These are phyloP conservation scores for Chromis chromis DNA, from an alignment of 2,797 vertebrate genomes.

Conservation along the genomic window DNA sequence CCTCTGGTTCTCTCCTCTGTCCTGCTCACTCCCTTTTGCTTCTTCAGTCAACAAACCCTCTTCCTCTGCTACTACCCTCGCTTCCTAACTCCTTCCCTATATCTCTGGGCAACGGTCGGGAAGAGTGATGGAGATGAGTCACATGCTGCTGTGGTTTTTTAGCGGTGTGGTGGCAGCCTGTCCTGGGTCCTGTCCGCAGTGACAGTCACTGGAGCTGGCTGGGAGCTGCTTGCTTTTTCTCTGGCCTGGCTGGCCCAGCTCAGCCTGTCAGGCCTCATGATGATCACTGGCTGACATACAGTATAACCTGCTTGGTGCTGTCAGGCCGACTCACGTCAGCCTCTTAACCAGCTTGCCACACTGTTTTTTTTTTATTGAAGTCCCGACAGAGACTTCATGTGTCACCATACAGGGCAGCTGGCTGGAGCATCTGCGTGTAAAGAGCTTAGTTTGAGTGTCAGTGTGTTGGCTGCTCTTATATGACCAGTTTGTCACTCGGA, in stretches of 20 bases:
- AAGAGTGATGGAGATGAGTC: slow-evolving; percentile 74
- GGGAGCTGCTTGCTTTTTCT: slow-evolving; percentile 73
- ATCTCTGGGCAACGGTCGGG: slow-evolving; percentile 70
- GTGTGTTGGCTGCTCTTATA: slow-evolving; percentile 37
- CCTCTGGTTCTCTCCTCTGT: slow-evolving; percentile 22
- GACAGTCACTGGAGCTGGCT: slow-evolving; percentile 67
- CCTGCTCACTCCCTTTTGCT: slow-evolving; percentile 20
- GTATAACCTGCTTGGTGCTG: slow-evolving; percentile 81
- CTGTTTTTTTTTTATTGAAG: slow-evolving; percentile 50
- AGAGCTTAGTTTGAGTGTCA: slow-evolving; percentile 37
- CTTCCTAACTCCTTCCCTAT: slow-evolving; percentile 60
- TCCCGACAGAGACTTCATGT: slow-evolving; percentile 59
- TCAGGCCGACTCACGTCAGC: slow-evolving; percentile 77
- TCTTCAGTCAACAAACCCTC: slow-evolving; percentile 60
- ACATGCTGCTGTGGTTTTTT: slow-evolving; percentile 57
- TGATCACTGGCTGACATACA: slow-evolving; percentile 77
- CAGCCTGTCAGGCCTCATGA: slow-evolving; percentile 79
- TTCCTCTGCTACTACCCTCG: slow-evolving; percentile 32
- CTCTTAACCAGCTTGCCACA: slow-evolving; percentile 68
- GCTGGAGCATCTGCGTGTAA: slow-evolving; percentile 31
- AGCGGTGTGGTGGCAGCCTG: slow-evolving; percentile 58
- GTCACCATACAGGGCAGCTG: slow-evolving; percentile 42
- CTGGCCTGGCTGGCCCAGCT: slow-evolving; percentile 65
- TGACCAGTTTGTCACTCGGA: slow-evolving; percentile 41
- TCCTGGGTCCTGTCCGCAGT: slow-evolving; percentile 61